Conservation (phyloP, 2,888 invertebrate species). For the Leucania comma region DNA sequence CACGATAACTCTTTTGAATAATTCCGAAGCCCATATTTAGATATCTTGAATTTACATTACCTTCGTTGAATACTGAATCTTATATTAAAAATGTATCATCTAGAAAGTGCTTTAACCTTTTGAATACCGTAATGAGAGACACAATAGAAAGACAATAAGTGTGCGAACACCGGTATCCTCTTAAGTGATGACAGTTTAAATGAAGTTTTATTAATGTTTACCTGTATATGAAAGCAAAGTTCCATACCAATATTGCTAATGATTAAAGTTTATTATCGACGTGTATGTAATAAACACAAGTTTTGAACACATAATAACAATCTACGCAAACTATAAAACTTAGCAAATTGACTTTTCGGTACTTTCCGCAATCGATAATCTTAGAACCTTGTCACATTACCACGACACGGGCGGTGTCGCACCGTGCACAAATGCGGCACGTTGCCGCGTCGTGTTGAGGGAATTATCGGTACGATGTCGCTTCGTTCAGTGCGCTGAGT, state of each 20-base stretch:
- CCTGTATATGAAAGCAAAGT: neutral
- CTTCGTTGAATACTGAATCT: neutral
- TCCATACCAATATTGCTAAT: slow-evolving; percentile 14
- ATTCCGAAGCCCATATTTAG: too few species aligned
- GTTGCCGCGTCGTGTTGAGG: too few species aligned
- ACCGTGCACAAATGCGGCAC: too few species aligned
- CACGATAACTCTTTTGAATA: too few species aligned
- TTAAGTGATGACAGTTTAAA: neutral
- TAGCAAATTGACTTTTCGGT: neutral
- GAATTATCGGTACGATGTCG: neutral
- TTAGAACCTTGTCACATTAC: neutral
- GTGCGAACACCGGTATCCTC: too few species aligned
- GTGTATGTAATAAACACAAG: slow-evolving; percentile 9
- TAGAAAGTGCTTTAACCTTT: too few species aligned
- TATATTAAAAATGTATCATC: neutral
- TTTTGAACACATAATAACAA: slow-evolving; percentile 7
- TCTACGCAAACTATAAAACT: slow-evolving; percentile 7
- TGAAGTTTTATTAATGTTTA: too few species aligned
- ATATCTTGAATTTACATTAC: neutral
- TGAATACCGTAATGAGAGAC: too few species aligned
- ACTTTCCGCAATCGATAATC: slow-evolving; percentile 8
- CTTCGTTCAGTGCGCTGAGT: too few species aligned
- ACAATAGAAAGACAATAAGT: too few species aligned
- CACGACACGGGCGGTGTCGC: neutral
- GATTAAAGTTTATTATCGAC: slow-evolving; percentile 20